Evolutionary conservation across 1,140 invertebrate species (phyloP), one percentile per base, ranked within the genome.

Genomic region (Potamilus streckersoni): DNA sequence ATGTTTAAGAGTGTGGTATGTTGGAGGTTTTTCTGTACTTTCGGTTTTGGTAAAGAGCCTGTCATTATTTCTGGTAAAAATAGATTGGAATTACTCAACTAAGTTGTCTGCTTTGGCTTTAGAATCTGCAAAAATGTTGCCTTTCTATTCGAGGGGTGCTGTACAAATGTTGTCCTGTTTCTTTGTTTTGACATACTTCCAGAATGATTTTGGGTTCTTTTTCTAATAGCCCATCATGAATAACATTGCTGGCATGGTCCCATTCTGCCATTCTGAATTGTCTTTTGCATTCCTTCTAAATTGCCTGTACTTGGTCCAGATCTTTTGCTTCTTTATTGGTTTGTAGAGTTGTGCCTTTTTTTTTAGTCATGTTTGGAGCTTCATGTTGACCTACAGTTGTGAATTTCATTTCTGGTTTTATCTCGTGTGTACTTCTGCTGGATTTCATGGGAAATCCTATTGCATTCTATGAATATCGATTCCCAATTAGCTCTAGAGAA

Each of bases 131-230:
- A 31, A 2, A 31, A 2, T 1, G 4, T 31, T 31, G 61, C n/a
- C 77, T 76, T 59, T 65, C 72, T 15, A 64, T 16, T 6, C 77
- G 69, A 12, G 67, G 66, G 5, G 66, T 69, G 19, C 74, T 72
- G 20, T 73, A 65, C 62, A 70, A 69, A 1, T 81, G 65, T 16
- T 71, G 72, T 83, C 79, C 60, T 83, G 74, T 73, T 74, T 73
- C 57, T 71, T 74, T 0, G 76, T 69, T 73, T 83, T 81, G 2
- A 81, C 62, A 49, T 74, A 79, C 17, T 73, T 79, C 74, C 79
- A 83, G 69, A 31, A 31, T 31, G 27, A 4, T 31, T 31, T 31
- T 2, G 27, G 27, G 27, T 31, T 31, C 27, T 31, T 83, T 81
- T 4, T 70, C 68, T 8, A 68, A 56, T 20, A 83, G 67, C n/a